These are phyloP conservation scores for Potamilus streckersoni DNA, from an alignment of 1,140 invertebrate species.

Conservation along the genomic window DNA sequence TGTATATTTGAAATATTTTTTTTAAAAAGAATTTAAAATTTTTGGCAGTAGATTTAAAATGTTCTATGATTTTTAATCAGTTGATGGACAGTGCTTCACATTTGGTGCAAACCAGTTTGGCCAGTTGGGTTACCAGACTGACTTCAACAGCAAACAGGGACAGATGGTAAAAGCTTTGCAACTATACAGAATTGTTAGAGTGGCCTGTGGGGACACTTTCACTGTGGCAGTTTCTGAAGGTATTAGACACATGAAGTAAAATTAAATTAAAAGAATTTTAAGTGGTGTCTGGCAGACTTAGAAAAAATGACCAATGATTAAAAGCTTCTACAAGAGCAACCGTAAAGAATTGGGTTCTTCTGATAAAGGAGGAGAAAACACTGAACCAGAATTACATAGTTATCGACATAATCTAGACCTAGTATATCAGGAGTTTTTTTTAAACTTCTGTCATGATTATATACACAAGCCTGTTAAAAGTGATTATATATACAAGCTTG, in stretches of 20 bases:
- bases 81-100: slow-evolving; percentile 61
- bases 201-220: slow-evolving; percentile 77
- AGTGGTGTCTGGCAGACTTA: neutral
- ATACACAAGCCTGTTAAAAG: too few species aligned
- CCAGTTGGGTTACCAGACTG: slow-evolving; percentile 63
- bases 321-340: neutral
- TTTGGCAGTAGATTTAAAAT: neutral
- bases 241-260: slow-evolving; percentile 23
- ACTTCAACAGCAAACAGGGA: slow-evolving; percentile 44
- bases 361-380: too few species aligned
- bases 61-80: slow-evolving; percentile 34
- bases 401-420: too few species aligned
- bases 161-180: slow-evolving; percentile 44
- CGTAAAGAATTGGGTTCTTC: too few species aligned
- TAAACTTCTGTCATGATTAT: too few species aligned
- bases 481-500: too few species aligned
- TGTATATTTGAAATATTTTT: neutral
- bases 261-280: neutral
- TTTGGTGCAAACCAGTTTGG: slow-evolving; percentile 68
- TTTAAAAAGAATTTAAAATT: neutral
- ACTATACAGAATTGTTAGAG: slow-evolving; percentile 42
- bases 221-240: slow-evolving; percentile 74
- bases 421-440: too few species aligned
- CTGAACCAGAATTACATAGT: too few species aligned
- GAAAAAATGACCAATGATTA: neutral